phyloP scores from a whole-genome alignment of 2,113 vertebrate genomes.

The Henicopernis longicauda region DNA sequence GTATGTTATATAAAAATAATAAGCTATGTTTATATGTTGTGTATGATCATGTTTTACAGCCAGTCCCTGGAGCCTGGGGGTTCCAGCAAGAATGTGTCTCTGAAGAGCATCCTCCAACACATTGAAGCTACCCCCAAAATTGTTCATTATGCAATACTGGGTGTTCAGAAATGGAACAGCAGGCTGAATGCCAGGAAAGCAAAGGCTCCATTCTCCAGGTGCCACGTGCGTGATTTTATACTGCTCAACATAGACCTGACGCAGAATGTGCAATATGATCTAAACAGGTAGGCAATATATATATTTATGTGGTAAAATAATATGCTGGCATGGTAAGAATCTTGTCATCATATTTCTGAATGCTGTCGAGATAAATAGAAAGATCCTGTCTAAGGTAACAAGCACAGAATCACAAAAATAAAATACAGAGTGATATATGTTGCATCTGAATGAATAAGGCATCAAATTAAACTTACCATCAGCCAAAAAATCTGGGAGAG shows the following conservation, averaged over 20 bases:
- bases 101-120: constrained; percentile 89
- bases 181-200: constrained; percentile 66
- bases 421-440: fast-evolving
- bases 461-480: not conserved
- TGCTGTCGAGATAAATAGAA: not conserved
- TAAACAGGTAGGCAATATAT: constrained; percentile 83
- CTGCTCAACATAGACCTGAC: constrained; percentile 95
- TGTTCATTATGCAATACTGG: constrained; percentile 87
- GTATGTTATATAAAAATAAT: not conserved
- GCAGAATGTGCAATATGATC: constrained; percentile 96
- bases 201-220: constrained; percentile 82
- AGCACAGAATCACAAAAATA: not conserved
- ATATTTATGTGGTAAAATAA: not conserved
- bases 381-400: not conserved
- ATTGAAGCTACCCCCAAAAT: constrained; percentile 95
- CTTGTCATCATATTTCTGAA: not conserved
- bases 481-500: not conserved
- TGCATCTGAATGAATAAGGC: not conserved
- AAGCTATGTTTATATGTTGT: not conserved
- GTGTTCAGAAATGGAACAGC: constrained; percentile 91
- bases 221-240: constrained; percentile 91
- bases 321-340: not conserved
- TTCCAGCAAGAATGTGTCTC: constrained; percentile 82
- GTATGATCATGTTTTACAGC: constrained; percentile 54
- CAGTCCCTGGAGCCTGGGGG: constrained; percentile 73